Evolutionary conservation across 2,113 vertebrate genomes (phyloP).

Genomic region (Cyanoramphus novaezelandiae): DNA sequence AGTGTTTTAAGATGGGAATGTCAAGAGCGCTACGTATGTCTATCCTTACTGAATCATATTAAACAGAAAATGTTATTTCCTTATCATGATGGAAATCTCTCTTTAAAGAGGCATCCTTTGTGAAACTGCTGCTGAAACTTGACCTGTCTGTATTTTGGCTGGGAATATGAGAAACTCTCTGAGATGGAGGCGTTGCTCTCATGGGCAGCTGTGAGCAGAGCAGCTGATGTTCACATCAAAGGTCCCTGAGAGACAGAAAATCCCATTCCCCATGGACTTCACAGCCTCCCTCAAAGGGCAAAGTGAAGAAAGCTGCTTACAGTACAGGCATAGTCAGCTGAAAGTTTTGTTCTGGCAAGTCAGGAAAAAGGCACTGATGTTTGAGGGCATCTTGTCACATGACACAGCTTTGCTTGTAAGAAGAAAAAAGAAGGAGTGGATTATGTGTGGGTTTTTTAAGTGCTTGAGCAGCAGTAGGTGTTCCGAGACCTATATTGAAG

Average conservation of each 20-base stretch:
- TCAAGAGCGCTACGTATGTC: not conserved
- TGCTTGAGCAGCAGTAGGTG: not conserved
- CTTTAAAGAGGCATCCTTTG: not conserved
- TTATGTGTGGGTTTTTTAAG: not conserved
- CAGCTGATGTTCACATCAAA: not conserved
- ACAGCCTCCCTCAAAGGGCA: not conserved
- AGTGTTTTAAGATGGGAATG: not conserved
- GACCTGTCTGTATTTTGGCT: not conserved
- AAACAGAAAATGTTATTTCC: not conserved
- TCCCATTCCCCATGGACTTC: not conserved
- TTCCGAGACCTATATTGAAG: not conserved
- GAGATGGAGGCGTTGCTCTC: not conserved
- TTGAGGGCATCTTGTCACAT: not conserved
- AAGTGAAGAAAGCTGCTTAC: not conserved
- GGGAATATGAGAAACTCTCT: not conserved
- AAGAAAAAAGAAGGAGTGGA: not conserved
- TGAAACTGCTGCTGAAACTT: not conserved
- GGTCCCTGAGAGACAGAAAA: not conserved
- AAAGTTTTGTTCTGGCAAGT: conserved; percentile 19
- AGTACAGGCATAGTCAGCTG: not conserved
- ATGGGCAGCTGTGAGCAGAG: not conserved
- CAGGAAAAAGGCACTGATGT: not conserved
- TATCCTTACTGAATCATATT: not conserved
- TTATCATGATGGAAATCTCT: not conserved
- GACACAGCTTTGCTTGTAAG: not conserved